Base-by-base conservation (phyloP, 2,888 invertebrate species). In the Lasioglossum lativentre region DNA sequence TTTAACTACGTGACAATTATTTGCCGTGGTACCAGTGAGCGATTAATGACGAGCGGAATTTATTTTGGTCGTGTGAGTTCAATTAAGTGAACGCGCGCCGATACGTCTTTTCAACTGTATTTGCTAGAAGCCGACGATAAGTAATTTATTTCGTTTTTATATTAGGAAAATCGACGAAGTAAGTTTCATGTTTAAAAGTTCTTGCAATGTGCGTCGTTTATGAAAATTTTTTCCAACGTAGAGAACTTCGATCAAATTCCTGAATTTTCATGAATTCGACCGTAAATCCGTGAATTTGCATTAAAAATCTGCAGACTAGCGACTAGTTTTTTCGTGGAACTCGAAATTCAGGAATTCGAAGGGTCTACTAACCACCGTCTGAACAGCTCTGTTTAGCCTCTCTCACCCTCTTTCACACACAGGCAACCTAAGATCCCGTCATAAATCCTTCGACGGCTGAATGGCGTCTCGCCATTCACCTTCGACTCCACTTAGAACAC, bases 1-100 rank as follows among this genome's bases (percentile, higher is more conserved):
- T 38, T 71, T 71, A 70, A 75, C 74, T 47, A 68, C 80, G 70
- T 70, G 82, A 70, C 82, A 59, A 82, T 80, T 75, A 80, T 82
- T 82, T 75, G 42, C 30, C 42, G 38, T 40, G 42, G 66, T 66
- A 4, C 66, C 66, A 19, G 68, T 38, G 68, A 23, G 38, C 73
- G 42, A 47, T 45, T 52, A 34, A 74, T 30, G 47, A 40, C 63
- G 42, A 30, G 16, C 68, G 56, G 38, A 56, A 82, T 82, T 79
- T 79, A 70, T 82, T 45, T 68, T 34, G 72, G 23, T 16, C 79
- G 45, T 45, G 40, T 45, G 27, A 45, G n/a, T 68, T 40, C 27
- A 81, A 74, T 79, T 74, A 66, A 30, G 40, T 12, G 71, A 30
- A 71, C 71, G 16, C 27, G 38, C 68, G 12, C 19, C 34, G 23